Percentiles rank a stretch among this genome's conserved stretches.
phyloP scores from a whole-genome alignment of 2,113 vertebrate species.

The Nanorana parkeri region DNA sequence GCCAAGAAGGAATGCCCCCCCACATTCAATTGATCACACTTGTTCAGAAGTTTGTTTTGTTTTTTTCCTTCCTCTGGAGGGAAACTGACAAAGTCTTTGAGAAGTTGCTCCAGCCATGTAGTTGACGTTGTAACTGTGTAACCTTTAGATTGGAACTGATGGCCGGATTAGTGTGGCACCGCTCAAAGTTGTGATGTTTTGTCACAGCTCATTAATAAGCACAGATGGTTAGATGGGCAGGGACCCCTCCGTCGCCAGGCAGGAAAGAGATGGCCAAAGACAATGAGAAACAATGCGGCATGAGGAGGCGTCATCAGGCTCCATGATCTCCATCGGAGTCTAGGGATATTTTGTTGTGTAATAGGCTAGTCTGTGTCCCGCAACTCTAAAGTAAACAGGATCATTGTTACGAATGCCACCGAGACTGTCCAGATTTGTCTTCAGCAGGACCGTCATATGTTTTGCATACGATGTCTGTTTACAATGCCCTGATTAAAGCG shows the following conservation, averaged over 20 bases:
- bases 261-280: constrained; percentile 15
- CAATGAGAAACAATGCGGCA: constrained; percentile 10
- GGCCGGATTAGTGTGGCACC: no score
- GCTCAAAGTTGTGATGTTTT: no score
- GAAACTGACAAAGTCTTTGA: no score
- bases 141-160: no score
- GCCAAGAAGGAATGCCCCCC: no score
- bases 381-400: constrained; percentile 6
- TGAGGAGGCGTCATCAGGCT: constrained; percentile 12
- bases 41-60: no score
- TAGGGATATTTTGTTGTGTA: neutral
- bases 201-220: no score
- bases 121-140: no score
- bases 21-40: no score
- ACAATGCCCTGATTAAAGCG: constrained; percentile 6
- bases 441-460: neutral
- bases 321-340: neutral
- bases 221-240: no score
- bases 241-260: neutral
- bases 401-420: constrained; percentile 14
- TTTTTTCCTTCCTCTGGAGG: no score
- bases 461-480: constrained; percentile 6
- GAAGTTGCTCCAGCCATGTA: no score
- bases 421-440: constrained; percentile 6
- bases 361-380: neutral